Percentiles rank a stretch among this genome's conserved stretches.
These are phyloP conservation scores for Andrena chrysosceles DNA, from an alignment of 2,888 invertebrate genomes.

Conservation along the genomic window DNA sequence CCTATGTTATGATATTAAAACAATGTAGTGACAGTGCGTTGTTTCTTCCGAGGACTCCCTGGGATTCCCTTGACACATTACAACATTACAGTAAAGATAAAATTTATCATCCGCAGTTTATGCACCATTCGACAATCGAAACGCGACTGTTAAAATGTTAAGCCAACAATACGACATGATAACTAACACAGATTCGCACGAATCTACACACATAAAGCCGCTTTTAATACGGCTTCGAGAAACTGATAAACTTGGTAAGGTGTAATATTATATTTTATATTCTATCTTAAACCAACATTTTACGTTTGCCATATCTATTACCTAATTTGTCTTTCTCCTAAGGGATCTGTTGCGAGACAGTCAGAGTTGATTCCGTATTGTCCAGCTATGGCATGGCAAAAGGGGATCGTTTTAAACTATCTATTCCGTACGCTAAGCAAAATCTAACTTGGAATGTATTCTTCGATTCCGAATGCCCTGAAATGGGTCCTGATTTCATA, in stretches of 20 bases:
- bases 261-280: background rate
- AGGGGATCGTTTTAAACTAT: slow-evolving; percentile 87
- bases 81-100: background rate
- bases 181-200: slow-evolving; percentile 50
- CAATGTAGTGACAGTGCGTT: background rate
- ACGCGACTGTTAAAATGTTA: slow-evolving; percentile 59
- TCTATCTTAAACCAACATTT: background rate
- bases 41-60: background rate
- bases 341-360: slow-evolving; percentile 68
- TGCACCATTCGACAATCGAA: background rate
- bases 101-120: background rate
- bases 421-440: slow-evolving; percentile 90
- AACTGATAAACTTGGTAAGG: slow-evolving; percentile 66
- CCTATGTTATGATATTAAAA: background rate
- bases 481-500: slow-evolving; percentile 91
- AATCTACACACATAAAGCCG: slow-evolving; percentile 60
- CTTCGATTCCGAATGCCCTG: slow-evolving; percentile 88
- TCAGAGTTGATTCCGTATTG: slow-evolving; percentile 62
- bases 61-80: background rate
- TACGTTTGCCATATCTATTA: background rate
- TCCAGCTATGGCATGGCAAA: slow-evolving; percentile 78
- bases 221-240: slow-evolving; percentile 66
- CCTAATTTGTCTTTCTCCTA: slow-evolving; percentile 21
- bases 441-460: slow-evolving; percentile 90
- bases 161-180: slow-evolving; percentile 62